Conservation (phyloP, 2,797 vertebrate genomes). For the Poliocrania exsul region DNA sequence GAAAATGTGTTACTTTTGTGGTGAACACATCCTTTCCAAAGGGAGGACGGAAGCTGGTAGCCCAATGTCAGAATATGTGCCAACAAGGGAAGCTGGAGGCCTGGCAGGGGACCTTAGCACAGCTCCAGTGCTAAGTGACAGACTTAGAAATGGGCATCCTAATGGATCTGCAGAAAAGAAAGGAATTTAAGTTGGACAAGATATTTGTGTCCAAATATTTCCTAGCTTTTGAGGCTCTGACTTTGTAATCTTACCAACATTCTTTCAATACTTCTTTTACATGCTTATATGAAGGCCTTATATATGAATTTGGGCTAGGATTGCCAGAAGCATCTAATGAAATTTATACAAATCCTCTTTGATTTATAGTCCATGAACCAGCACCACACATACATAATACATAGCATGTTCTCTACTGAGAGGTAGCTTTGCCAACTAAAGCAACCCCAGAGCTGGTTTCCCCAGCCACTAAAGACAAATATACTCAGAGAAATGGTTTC, state of each 20-base stretch:
- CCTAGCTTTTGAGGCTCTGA: not conserved
- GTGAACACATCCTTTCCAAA: not conserved
- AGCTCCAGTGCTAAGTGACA: not conserved
- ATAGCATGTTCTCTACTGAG: not conserved
- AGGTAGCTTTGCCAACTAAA: not conserved
- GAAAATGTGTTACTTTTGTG: not conserved
- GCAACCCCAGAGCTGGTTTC: not conserved
- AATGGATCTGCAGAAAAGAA: not conserved
- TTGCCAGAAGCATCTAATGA: not conserved
- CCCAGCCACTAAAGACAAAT: not conserved
- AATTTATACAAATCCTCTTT: not conserved
- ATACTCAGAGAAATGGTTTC: not conserved
- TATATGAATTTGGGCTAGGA: not conserved
- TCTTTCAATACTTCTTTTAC: not conserved
- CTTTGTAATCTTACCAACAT: not conserved
- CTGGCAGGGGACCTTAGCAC: not conserved
- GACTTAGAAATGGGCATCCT: not conserved
- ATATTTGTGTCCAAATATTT: not conserved
- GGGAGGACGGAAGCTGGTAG: not conserved
- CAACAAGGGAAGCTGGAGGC: not conserved
- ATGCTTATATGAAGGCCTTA: not conserved
- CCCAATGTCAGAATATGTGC: not conserved
- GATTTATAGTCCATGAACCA: not conserved
- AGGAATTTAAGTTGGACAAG: not conserved
- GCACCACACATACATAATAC: not conserved